Conservation (phyloP, 2,113 vertebrate genomes). For the Boulengeromyrus knoepffleri region DNA sequence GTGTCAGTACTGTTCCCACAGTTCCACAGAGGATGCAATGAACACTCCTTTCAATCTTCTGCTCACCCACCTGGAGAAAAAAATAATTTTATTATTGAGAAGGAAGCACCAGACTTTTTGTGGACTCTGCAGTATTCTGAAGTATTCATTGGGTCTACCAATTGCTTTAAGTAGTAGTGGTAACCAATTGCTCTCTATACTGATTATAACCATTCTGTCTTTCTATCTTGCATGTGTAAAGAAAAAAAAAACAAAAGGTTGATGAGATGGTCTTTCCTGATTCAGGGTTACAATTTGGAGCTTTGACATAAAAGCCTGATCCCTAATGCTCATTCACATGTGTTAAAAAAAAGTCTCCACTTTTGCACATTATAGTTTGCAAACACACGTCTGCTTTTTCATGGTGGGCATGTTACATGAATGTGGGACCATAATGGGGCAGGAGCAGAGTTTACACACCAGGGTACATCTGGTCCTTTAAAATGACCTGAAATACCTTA, state of each 20-base stretch:
- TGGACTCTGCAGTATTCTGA: background rate
- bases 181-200: background rate
- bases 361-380: background rate
- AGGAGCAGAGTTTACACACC: background rate
- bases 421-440: background rate
- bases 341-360: background rate
- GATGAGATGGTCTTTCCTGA: too few species aligned
- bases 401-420: background rate
- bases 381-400: background rate
- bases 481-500: background rate
- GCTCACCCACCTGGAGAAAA: background rate
- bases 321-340: too few species aligned
- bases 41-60: background rate
- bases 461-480: background rate
- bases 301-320: too few species aligned
- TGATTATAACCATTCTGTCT: background rate
- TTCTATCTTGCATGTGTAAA: too few species aligned
- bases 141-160: background rate
- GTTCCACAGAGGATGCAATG: background rate
- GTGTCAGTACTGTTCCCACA: background rate
- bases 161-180: background rate
- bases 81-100: too few species aligned
- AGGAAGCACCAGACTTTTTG: too few species aligned
- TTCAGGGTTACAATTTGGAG: too few species aligned
- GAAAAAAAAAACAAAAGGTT: too few species aligned